These are phyloP conservation scores for Propithecus deckenii DNA, from an alignment of 2,797 vertebrate genomes.

Conservation along the genomic window DNA sequence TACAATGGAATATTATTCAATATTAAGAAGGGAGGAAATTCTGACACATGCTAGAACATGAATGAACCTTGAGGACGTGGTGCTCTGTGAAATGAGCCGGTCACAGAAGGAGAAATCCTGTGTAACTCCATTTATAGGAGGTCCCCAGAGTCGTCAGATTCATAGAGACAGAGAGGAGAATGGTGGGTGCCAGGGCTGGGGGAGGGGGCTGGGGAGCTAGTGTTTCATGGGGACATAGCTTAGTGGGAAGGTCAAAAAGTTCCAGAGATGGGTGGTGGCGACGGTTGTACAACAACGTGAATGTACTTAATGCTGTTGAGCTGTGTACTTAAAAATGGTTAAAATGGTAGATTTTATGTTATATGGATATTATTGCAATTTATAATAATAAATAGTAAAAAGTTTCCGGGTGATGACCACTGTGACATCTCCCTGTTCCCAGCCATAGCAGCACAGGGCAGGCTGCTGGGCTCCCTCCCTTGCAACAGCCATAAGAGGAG, in stretches of 20 bases:
- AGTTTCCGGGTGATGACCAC: background rate
- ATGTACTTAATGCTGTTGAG: background rate
- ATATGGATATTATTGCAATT: background rate
- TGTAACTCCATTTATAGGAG: background rate
- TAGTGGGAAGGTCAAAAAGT: background rate
- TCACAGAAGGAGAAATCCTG: background rate
- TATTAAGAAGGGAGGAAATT: background rate
- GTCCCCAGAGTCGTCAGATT: background rate
- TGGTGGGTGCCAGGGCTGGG: background rate
- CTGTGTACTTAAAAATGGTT: background rate
- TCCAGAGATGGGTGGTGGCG: background rate
- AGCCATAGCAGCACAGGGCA: background rate
- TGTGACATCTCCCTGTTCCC: background rate
- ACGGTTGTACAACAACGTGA: background rate
- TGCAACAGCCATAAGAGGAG: background rate
- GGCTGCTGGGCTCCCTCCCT: background rate
- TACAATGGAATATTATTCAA: background rate
- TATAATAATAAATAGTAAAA: background rate
- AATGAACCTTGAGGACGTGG: background rate
- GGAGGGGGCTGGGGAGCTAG: background rate
- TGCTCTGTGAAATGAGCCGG: background rate
- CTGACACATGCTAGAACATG: background rate
- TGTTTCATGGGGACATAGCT: background rate
- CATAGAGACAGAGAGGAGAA: background rate
- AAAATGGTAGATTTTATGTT: background rate